Evolutionary conservation across 2,888 invertebrate genomes (phyloP).

Genomic region (Galerucella calmariensis): DNA sequence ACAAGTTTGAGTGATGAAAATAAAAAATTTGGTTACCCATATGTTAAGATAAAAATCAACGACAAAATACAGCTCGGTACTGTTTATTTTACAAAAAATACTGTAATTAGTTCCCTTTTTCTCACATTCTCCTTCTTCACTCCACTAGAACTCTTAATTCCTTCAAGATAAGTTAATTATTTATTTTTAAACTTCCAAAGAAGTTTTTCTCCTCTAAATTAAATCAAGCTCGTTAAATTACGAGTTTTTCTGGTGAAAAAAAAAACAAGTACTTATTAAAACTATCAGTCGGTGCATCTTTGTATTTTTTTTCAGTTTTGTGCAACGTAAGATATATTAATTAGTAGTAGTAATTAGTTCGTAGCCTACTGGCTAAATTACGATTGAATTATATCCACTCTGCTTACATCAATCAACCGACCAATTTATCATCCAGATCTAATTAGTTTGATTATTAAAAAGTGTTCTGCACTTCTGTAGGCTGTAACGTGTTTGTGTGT

Average conservation of each 20-base stretch:
- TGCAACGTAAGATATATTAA: slow-evolving; percentile 51
- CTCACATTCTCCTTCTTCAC: too few species aligned
- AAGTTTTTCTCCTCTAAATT: not conserved
- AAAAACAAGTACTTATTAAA: not conserved
- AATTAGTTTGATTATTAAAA: slow-evolving; percentile 44
- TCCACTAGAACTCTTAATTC: too few species aligned
- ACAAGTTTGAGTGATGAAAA: too few species aligned
- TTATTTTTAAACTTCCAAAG: not conserved
- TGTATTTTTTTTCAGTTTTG: slow-evolving; percentile 33
- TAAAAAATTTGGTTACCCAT: too few species aligned
- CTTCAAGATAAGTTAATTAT: too few species aligned
- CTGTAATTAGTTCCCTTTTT: too few species aligned
- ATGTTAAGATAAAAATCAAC: too few species aligned
- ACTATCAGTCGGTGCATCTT: slow-evolving; percentile 43
- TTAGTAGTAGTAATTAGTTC: slow-evolving; percentile 49
- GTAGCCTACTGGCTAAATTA: slow-evolving; percentile 50
- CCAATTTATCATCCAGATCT: slow-evolving; percentile 45
- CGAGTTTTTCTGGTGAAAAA: not conserved
- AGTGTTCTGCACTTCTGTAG: slow-evolving; percentile 36
- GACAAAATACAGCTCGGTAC: too few species aligned
- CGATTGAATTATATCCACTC: slow-evolving; percentile 48
- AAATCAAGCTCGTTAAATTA: slow-evolving; percentile 2
- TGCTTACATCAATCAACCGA: slow-evolving; percentile 50
- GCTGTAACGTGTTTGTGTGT: not conserved
- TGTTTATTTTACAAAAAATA: too few species aligned